These are phyloP conservation scores for Nomada hirtipes DNA, from an alignment of 2,888 invertebrate species.

Conservation along the genomic window DNA sequence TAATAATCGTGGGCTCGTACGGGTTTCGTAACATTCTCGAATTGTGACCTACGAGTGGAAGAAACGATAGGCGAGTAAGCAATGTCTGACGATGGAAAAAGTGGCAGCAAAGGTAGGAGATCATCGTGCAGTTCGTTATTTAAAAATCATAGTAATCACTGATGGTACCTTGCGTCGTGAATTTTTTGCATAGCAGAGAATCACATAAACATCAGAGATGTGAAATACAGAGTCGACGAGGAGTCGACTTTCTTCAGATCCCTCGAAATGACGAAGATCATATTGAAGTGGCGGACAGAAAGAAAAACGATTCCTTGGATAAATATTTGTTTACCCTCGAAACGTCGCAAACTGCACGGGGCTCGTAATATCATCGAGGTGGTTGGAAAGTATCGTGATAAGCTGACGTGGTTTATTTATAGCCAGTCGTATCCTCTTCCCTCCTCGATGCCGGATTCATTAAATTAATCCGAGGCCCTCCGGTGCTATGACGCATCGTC, in stretches of 20 bases:
- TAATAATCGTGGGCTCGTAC: neutral
- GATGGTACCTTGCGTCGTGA: too few species aligned
- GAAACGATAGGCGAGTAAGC: neutral
- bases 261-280: neutral
- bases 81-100: conserved; percentile 37
- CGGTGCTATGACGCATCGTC: conserved; percentile 55
- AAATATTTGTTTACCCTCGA: conserved; percentile 63
- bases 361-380: conserved; percentile 62
- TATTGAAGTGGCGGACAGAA: neutral
- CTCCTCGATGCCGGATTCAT: conserved; percentile 63
- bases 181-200: neutral
- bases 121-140: neutral
- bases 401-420: conserved; percentile 71
- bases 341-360: conserved; percentile 65
- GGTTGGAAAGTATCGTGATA: conserved; percentile 71
- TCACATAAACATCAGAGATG: neutral
- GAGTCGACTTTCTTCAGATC: neutral
- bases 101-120: conserved; percentile 13
- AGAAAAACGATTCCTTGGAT: neutral
- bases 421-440: conserved; percentile 69
- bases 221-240: too few species aligned
- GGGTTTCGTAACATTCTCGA: neutral
- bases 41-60: neutral
- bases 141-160: neutral
- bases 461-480: conserved; percentile 70